Percentiles rank a stretch among this genome's conserved stretches.
These are phyloP conservation scores for Stegana nigrithorax DNA, from an alignment of 2,888 invertebrate species.

Conservation along the genomic window DNA sequence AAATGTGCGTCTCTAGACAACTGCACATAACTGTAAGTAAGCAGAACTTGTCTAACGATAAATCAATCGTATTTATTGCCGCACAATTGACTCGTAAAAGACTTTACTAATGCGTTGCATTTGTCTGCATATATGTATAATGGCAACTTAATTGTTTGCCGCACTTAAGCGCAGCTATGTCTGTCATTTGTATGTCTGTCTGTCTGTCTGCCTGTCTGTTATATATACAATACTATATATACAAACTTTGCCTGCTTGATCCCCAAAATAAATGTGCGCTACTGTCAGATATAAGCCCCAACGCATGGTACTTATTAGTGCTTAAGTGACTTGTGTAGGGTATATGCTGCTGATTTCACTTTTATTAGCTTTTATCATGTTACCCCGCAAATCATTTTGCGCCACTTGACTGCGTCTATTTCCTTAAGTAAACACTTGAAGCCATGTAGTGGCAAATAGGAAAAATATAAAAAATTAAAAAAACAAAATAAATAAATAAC, in stretches of 20 bases:
- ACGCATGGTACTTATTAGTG: not conserved
- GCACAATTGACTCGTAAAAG: slow-evolving; percentile 49
- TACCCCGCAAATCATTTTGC: too few species aligned
- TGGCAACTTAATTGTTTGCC: slow-evolving; percentile 4
- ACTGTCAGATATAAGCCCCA: not conserved
- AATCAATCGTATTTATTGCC: slow-evolving; percentile 39
- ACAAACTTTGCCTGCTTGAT: too few species aligned
- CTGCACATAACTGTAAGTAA: too few species aligned
- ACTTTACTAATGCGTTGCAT: slow-evolving; percentile 38
- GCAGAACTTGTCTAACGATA: too few species aligned
- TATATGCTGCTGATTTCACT: not conserved
- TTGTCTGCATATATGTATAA: not conserved
- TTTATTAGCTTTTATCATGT: too few species aligned
- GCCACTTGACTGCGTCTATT: too few species aligned
- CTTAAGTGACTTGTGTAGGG: not conserved
- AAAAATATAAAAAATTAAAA: not conserved
- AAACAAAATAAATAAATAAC: not conserved
- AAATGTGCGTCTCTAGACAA: too few species aligned
- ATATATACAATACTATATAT: too few species aligned
- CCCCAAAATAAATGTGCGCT: not conserved
- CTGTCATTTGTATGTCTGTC: not conserved
- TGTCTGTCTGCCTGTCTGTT: too few species aligned
- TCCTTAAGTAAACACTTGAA: too few species aligned
- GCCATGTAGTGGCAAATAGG: too few species aligned
- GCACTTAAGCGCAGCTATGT: not conserved